Conservation (phyloP, 2,797 vertebrate species). For the Poeciliopsis infans region DNA sequence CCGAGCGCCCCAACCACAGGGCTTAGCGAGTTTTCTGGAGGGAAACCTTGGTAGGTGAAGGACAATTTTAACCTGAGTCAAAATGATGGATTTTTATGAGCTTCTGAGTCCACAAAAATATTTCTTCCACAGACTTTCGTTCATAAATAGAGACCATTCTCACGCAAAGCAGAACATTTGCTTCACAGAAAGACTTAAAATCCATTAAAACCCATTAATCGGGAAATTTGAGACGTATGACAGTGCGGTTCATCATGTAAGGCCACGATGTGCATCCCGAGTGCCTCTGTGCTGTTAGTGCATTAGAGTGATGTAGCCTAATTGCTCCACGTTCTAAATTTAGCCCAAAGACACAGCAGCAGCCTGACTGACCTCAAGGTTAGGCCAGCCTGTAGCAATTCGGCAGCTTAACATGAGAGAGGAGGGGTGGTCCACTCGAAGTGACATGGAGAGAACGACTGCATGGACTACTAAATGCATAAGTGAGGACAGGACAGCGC, state of each 20-base stretch:
- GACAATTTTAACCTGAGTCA: neutral
- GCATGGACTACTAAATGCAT: slow-evolving; percentile 12
- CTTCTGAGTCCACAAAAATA: neutral
- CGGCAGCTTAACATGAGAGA: slow-evolving; percentile 52
- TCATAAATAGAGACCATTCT: slow-evolving; percentile 7
- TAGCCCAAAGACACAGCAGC: slow-evolving; percentile 66
- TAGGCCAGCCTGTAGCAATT: slow-evolving; percentile 54
- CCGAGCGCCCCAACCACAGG: no score
- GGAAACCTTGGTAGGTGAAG: neutral
- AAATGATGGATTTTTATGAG: neutral
- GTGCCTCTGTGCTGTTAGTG: slow-evolving; percentile 28
- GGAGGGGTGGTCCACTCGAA: slow-evolving; percentile 10
- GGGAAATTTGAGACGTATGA: neutral
- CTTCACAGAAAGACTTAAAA: slow-evolving; percentile 8
- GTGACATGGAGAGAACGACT: slow-evolving; percentile 27
- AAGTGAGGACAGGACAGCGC: slow-evolving; percentile 15
- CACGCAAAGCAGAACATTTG: neutral
- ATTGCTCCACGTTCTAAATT: slow-evolving; percentile 71
- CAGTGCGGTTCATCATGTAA: neutral
- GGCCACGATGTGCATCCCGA: neutral
- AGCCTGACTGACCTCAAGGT: slow-evolving; percentile 65
- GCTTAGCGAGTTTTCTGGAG: no score
- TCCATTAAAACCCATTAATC: neutral
- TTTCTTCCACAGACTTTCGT: neutral
- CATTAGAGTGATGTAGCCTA: slow-evolving; percentile 59